Evolutionary conservation across 2,797 vertebrate species (phyloP), one percentile per base, ranked within the genome.

Genomic region (Florisuga fusca): DNA sequence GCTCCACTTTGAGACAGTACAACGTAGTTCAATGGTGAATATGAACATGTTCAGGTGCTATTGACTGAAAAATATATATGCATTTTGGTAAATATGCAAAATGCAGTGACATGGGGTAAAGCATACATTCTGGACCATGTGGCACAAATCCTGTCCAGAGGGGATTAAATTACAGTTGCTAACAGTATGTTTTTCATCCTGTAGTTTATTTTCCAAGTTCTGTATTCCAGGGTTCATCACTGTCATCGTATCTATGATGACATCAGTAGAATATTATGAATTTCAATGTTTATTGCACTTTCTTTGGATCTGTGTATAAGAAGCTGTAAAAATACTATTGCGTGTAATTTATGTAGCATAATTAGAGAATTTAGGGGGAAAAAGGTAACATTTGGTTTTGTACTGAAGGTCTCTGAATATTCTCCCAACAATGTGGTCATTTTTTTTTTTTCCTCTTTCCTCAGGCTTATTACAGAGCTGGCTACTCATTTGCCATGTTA

Each of bases 381-480:
- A 72, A 55, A 4, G 1, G 2, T 45, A 34, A 11, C 0, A 1
- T 20, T 54, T 83, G 53, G 3, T 62, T 83, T 62, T 43, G 10
- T 75, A 34, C 6, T 61, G 38, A 80, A 67, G 19, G 21, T 64
- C 17, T 79, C 23, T 33, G 61, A 80, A 41, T 74, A 36, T 81
- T 87, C 95, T 89, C 14, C 19, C 15, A 77, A 29, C 34, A 34
- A 26, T 53, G 13, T 53, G 15, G 4, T 66, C 18, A 54, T 53
- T 72, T 72, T 87, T 81, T 81, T 74, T 85, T 22, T 8, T 50
- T 38, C 74, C 51, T 57, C 17, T 34, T 76, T 54, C 54, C 18
- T 5, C 85, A 98, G 98, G 98, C 97, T 8, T 98, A 98, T 91
- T 98, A 98, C 27, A 96, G 98, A 83, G 97, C 97, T 63, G 98